Evolutionary conservation across 1,140 invertebrate species (phyloP), one percentile per base, ranked within the genome.

Genomic region (Philopotamus ludificatus): DNA sequence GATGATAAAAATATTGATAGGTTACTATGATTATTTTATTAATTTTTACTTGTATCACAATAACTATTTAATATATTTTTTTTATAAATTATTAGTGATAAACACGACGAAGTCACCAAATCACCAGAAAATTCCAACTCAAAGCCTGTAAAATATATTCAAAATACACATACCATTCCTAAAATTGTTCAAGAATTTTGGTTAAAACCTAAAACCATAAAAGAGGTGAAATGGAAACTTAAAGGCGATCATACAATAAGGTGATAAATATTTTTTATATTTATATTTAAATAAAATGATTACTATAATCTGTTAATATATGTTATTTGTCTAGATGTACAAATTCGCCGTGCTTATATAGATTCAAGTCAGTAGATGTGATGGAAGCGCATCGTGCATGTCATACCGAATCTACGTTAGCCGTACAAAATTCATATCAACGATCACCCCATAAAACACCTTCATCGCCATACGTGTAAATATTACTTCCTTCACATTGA

Each of bases 261-360:
- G 39, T 57, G 20, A 21, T 2, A 47, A 47, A 16, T 47, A 16
- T 9, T n/a, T 47, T 47, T 47, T 47, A 47, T 9, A 4, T 47
- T 9, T 47, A 7, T 4, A 47, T n/a, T n/a, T 47, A 50, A 50
- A 7, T 50, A 20, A 8, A 16, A 50, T 50, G n/a, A n/a, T n/a
- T n/a, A 7, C 20, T 3, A 22, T 18, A 22, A 21, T 18, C 47
- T 7, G 10, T 7, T 50, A 20, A 16, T 50, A 16, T 47, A 3
- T 62, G 20, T 51, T 51, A 15, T 51, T 50, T 65, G 28, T 65
- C 12, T 22, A 69, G 67, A 44, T 70, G 68, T 26, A 44, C 64
- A 8, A 16, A 61, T 21, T 58, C 22, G 23, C 47, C 21, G 25
- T 70, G 68, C 34, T 8, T 51, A 22, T 63, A 63, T 16, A 60